A percentile compares a stretch with the other conserved stretches of the same genome.
These are phyloP conservation scores for Crioceris asparagi DNA, from an alignment of 2,888 invertebrate species.

Conservation along the genomic window DNA sequence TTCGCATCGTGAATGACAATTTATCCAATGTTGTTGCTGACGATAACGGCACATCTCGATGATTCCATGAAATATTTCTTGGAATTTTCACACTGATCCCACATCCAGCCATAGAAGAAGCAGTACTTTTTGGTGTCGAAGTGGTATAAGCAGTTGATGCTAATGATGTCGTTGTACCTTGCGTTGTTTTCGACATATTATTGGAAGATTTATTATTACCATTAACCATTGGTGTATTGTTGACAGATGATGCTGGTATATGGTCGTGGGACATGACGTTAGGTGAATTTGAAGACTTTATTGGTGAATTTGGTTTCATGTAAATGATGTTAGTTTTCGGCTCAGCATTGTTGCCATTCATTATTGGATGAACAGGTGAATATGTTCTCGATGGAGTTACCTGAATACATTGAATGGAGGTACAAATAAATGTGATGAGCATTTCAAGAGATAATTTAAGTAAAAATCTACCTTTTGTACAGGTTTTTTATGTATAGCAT, in stretches of 20 bases:
- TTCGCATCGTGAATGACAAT: slow-evolving; percentile 82
- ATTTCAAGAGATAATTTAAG: no score
- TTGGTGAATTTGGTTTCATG: slow-evolving; percentile 56
- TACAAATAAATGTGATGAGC: no score
- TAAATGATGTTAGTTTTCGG: slow-evolving; percentile 31
- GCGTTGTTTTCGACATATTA: no score
- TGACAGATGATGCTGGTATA: slow-evolving; percentile 33
- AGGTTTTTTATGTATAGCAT: slow-evolving; percentile 44
- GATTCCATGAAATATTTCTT: slow-evolving; percentile 60
- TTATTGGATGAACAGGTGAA: slow-evolving; percentile 23
- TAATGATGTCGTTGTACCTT: no score
- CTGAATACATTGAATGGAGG: no score
- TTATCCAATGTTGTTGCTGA: slow-evolving; percentile 45
- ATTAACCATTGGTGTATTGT: no score
- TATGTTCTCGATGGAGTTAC: slow-evolving; percentile 52
- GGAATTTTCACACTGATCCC: slow-evolving; percentile 27
- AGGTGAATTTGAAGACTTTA: slow-evolving; percentile 43
- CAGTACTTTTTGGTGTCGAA: slow-evolving; percentile 31
- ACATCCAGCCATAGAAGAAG: no score
- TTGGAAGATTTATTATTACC: no score
- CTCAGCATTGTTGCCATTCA: slow-evolving; percentile 11
- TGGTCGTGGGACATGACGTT: slow-evolving; percentile 51
- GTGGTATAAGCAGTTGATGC: no score
- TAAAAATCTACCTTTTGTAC: slow-evolving; percentile 73
- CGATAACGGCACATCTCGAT: slow-evolving; percentile 52